phyloP scores from a whole-genome alignment of 2,113 vertebrate species.

The Pseudopodoces humilis region DNA sequence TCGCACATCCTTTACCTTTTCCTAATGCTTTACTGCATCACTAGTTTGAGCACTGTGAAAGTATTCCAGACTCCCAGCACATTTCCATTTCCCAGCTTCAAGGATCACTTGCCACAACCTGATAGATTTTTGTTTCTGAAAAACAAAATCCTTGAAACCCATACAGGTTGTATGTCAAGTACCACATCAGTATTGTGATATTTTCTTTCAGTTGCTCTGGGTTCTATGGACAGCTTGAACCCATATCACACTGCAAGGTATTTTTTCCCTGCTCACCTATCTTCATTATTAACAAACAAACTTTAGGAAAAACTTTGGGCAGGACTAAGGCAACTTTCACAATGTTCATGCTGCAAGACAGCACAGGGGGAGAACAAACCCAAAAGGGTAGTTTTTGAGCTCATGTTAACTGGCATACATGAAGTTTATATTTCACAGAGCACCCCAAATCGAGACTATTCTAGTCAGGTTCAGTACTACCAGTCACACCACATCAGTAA shows the following conservation, averaged over 20 bases:
- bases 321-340: not conserved
- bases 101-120: not conserved
- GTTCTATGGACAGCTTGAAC: not conserved
- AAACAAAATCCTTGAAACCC: not conserved
- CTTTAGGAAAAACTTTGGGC: not conserved
- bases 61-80: not conserved
- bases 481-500: not conserved
- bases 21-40: not conserved
- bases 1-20: not conserved
- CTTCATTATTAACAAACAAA: not conserved
- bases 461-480: not conserved
- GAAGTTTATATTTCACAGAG: not conserved
- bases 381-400: not conserved
- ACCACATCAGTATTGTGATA: not conserved
- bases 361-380: not conserved
- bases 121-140: not conserved
- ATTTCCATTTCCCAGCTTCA: not conserved
- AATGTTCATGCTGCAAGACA: not conserved
- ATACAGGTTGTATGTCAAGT: not conserved
- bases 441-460: not conserved
- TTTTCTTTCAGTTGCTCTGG: not conserved
- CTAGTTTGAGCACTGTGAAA: not conserved
- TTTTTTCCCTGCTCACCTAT: not conserved
- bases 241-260: not conserved
- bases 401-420: not conserved